Base-by-base conservation (phyloP, 2,113 vertebrate species). In the Silurus meridionalis region DNA sequence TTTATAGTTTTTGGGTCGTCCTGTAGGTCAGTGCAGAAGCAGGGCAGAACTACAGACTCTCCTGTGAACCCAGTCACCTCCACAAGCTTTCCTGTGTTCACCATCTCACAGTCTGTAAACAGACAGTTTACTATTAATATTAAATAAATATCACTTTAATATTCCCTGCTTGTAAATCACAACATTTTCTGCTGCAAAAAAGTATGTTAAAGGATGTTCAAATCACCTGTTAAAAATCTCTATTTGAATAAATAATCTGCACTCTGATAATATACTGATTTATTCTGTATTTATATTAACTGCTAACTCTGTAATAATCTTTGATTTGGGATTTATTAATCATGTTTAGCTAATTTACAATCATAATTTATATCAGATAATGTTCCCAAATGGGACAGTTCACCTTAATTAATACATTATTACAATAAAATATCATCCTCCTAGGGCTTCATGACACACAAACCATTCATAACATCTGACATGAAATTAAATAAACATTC, bases 41-140 rank as follows among this genome's bases (percentile, higher is more conserved):
- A 85, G 83, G 72, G 58, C 72, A 84, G 82, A 52, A 83, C 50
- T 15, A 83, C 82, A 71, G 82, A 83, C 48, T 53, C 64, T 83
- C 64, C 82, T 57, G 82, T 17, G 28, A 66, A 66, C 63, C 2
- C 63, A 66, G 63, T 66, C 63, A 66, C 3, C 0, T 4, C 0
- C 23, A 25, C 23, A 11, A 25, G 0, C 8, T 25, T 2, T 66
- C 8, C 0, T 9, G 9, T 11, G 23, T 66, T 66, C 63, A 25
- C 23, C 23, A 66, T 10, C 8, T 25, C 9, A 25, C 63, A 66
- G 63, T 0, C 60, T 61, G 60, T 61, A 61, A 61, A 61, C 2
- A 6, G 5, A 21, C n/a, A 8, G 25, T 64, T 64, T 25, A 64
- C 63, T 11, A n/a, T 66, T 25, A 66, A 66, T 66, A 66, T n/a